A percentile compares a stretch with the other conserved stretches of the same genome.
Conservation (phyloP, 2,113 vertebrate species). For the Brachirus orientalis region DNA sequence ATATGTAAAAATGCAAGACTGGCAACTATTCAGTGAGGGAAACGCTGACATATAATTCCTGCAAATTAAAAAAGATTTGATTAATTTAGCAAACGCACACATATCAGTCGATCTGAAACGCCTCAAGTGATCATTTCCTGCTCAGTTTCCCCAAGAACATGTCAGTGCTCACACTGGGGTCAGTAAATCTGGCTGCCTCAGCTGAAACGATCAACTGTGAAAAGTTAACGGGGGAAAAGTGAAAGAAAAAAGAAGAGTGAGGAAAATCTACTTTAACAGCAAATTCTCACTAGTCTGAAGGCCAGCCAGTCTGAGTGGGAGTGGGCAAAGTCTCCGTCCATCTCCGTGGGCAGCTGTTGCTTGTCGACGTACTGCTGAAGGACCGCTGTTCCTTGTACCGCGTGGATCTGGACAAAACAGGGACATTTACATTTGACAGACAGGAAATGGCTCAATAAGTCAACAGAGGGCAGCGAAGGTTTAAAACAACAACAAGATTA, state of each 20-base stretch:
- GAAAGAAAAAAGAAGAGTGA: background rate
- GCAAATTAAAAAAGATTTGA: no score
- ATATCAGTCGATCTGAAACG: no score
- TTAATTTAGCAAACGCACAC: no score
- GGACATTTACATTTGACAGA: background rate
- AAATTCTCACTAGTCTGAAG: conserved; percentile 81
- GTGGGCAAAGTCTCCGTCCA: conserved; percentile 84
- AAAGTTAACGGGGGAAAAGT: background rate
- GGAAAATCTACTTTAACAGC: background rate
- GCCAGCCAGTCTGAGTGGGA: conserved; percentile 85
- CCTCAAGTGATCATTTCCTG: no score
- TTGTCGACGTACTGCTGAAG: conserved; percentile 84
- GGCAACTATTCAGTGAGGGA: no score
- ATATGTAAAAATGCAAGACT: no score
- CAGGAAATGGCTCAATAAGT: background rate
- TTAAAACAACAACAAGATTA: background rate
- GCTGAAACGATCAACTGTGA: no score
- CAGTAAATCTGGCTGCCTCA: no score
- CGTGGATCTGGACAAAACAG: conserved; percentile 77
- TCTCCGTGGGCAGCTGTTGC: conserved; percentile 82
- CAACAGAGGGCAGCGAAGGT: background rate
- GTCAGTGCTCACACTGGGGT: no score
- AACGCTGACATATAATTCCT: no score
- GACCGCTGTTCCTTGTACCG: conserved; percentile 74
- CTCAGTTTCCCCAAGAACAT: no score